Evolutionary conservation across 2,888 invertebrate genomes (phyloP), one percentile per base, ranked within the genome.

Genomic region (Cerceris rybyensis): DNA sequence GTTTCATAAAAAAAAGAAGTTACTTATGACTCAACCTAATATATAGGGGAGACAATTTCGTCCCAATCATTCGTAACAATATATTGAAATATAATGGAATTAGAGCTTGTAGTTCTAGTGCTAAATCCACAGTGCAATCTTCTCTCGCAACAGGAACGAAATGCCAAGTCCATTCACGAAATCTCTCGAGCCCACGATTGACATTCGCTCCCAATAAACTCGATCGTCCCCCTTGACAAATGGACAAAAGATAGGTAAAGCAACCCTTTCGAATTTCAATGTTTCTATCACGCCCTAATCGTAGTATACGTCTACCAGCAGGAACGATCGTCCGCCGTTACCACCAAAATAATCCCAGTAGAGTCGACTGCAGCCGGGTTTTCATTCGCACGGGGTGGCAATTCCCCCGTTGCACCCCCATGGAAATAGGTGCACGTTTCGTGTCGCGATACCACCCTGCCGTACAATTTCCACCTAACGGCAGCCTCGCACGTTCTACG

Each of bases 261-360:
- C 14, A 65, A 66, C 70, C 66, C 68, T 70, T 68, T 65, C 71
- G 54, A 28, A 49, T 71, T 67, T 69, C 68, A 58, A 70, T 75
- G 72, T 67, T 66, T 58, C 78, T 73, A 78, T 78, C 79, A 50
- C 64, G 28, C 65, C 74, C 71, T 75, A 76, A 80, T 83, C 83
- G 70, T 41, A 11, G 68, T 63, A 57, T 71, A 67, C 71, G 61
- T 46, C 39, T 43, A 43, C 69, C 63, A 67, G 60, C 70, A 78
- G 69, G 70, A 69, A 46, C 59, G 57, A 71, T 39, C 55, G 66
- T 17, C 55, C 59, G 63, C 64, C 63, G 52, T 49, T 54, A 58
- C 65, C 58, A 28, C 16, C 61, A 60, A 80, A 83, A 77, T 72
- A 77, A 81, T 59, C 74, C 75, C 66, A 14, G 57, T 1, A 60